Conservation (phyloP, 2,797 vertebrate species). For the Propithecus perrieri region DNA sequence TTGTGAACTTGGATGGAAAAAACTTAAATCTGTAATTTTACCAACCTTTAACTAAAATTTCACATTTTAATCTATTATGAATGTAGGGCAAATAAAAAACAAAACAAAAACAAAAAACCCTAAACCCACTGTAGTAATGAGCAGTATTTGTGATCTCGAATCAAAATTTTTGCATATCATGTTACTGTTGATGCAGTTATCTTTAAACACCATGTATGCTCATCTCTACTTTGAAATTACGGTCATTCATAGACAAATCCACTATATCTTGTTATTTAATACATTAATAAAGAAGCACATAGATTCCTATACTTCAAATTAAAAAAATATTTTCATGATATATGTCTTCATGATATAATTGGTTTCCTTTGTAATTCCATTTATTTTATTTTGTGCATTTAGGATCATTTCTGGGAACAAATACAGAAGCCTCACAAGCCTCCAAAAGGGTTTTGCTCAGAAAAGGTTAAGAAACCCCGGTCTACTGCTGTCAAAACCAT, state of each 20-base stretch:
- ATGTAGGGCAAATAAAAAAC: background rate
- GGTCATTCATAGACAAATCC: background rate
- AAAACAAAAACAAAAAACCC: background rate
- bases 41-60: slow-evolving; percentile 41
- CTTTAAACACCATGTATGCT: background rate
- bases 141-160: background rate
- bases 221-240: slow-evolving; percentile 3
- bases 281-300: background rate
- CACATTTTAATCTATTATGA: background rate
- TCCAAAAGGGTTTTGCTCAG: background rate
- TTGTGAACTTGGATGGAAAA: slow-evolving; percentile 5
- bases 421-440: background rate
- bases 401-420: slow-evolving; percentile 39
- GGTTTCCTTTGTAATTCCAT: background rate
- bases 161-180: background rate
- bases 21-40: background rate
- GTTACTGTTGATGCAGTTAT: background rate
- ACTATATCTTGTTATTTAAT: background rate
- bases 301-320: background rate
- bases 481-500: background rate
- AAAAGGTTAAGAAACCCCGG: background rate
- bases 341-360: background rate
- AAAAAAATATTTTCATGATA: background rate
- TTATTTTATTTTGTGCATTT: slow-evolving; percentile 33
- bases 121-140: background rate